Evolutionary conservation across 2,113 vertebrate species (phyloP).

Genomic region (Ictalurus furcatus): DNA sequence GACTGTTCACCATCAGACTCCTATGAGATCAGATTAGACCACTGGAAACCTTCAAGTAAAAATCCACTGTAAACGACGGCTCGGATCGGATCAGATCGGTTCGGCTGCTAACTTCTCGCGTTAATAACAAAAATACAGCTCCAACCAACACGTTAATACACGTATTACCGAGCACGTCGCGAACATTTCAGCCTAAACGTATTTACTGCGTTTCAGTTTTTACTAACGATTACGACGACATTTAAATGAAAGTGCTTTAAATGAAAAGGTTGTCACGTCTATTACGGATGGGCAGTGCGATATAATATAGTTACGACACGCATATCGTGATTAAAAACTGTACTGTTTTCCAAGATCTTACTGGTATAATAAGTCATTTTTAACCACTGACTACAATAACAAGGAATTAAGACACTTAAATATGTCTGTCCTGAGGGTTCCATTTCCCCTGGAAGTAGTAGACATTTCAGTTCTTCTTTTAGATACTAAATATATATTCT

Average conservation of each 20-base stretch:
- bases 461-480: background rate
- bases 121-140: background rate
- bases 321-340: background rate
- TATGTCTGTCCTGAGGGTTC: background rate
- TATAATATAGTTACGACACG: background rate
- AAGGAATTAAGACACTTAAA: background rate
- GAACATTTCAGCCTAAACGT: background rate
- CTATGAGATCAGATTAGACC: background rate
- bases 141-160: background rate
- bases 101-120: background rate
- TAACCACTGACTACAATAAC: background rate
- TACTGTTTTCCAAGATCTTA: background rate
- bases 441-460: background rate
- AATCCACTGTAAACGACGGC: background rate
- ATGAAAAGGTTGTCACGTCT: background rate
- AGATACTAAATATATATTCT: background rate
- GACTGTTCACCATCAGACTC: background rate
- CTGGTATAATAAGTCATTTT: background rate
- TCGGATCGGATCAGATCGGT: too few relatives aligned
- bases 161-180: background rate
- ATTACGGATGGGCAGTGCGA: background rate
- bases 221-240: background rate
- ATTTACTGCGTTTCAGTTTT: background rate
- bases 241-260: background rate
- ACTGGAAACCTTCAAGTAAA: background rate